These are phyloP conservation scores for Epinephelus malabaricus DNA, from an alignment of 2,797 vertebrate species.

Conservation along the genomic window DNA sequence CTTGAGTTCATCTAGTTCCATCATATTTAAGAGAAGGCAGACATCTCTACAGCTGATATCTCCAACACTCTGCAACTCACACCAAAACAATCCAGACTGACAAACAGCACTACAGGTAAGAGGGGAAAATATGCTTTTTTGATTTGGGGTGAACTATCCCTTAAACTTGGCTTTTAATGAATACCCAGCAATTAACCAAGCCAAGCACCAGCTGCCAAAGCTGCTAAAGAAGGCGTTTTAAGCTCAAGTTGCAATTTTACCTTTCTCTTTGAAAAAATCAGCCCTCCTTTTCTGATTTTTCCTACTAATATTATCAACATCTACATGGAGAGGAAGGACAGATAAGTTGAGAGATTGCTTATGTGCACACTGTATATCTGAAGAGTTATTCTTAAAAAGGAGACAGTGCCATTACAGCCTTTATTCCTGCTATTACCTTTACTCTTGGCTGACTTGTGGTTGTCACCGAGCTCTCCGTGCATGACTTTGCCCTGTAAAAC, in stretches of 20 bases:
- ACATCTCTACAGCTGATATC: no score
- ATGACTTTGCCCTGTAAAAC: slow-evolving; percentile 81
- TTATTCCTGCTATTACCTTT: slow-evolving; percentile 78
- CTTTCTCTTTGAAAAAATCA: slow-evolving; percentile 95
- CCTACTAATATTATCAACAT: slow-evolving; percentile 88
- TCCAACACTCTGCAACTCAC: no score
- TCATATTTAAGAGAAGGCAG: no score
- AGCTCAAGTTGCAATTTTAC: slow-evolving; percentile 81
- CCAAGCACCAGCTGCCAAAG: slow-evolving; percentile 63
- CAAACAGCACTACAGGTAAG: no score
- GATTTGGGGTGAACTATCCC: no score
- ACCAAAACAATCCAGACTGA: no score
- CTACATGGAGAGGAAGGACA: slow-evolving; percentile 88
- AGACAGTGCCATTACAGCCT: background rate
- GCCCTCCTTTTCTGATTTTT: slow-evolving; percentile 94
- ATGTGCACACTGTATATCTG: background rate
- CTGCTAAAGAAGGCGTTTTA: background rate
- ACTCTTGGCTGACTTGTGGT: slow-evolving; percentile 46
- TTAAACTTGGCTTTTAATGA: background rate
- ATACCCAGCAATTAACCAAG: slow-evolving; percentile 21
- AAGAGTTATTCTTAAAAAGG: background rate
- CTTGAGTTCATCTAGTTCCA: no score
- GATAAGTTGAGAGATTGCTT: slow-evolving; percentile 55
- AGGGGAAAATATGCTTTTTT: no score
- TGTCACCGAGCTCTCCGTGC: slow-evolving; percentile 76